Percentiles rank a stretch among this genome's conserved stretches.
phyloP scores from a whole-genome alignment of 1,140 invertebrate genomes.

The Saccostrea glomerata region DNA sequence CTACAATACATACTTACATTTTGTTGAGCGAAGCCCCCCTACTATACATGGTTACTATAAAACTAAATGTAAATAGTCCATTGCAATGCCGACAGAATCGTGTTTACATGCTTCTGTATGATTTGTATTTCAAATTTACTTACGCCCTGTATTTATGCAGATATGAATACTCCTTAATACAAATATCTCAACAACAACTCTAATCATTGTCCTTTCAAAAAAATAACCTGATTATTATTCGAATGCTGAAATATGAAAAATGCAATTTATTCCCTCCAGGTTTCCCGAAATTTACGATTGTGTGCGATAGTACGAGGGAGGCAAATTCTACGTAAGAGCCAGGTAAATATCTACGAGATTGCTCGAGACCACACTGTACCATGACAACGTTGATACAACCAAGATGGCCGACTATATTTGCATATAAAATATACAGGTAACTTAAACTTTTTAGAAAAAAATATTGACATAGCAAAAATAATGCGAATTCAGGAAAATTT shows the following conservation, averaged over 20 bases:
- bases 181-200: neutral
- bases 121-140: neutral
- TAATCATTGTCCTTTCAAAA: no score
- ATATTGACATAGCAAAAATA: neutral
- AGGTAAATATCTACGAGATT: slow-evolving; percentile 48
- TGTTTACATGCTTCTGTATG: slow-evolving; percentile 14
- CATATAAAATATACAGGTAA: slow-evolving; percentile 16
- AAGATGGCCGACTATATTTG: slow-evolving; percentile 49
- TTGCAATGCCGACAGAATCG: slow-evolving; percentile 20
- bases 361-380: slow-evolving; percentile 46
- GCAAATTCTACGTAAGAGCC: slow-evolving; percentile 5
- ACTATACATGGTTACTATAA: neutral
- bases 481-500: neutral
- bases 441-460: neutral
- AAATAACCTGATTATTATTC: no score
- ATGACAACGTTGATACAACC: slow-evolving; percentile 55
- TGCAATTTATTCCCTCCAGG: neutral
- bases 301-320: slow-evolving; percentile 38
- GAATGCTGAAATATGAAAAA: neutral
- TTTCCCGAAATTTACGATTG: neutral
- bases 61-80: slow-evolving; percentile 24
- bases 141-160: slow-evolving; percentile 1
- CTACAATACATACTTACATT: neutral
- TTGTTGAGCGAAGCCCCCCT: neutral
- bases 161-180: neutral